phyloP scores from a whole-genome alignment of 1,140 invertebrate genomes.

The Palaemon carinicauda region DNA sequence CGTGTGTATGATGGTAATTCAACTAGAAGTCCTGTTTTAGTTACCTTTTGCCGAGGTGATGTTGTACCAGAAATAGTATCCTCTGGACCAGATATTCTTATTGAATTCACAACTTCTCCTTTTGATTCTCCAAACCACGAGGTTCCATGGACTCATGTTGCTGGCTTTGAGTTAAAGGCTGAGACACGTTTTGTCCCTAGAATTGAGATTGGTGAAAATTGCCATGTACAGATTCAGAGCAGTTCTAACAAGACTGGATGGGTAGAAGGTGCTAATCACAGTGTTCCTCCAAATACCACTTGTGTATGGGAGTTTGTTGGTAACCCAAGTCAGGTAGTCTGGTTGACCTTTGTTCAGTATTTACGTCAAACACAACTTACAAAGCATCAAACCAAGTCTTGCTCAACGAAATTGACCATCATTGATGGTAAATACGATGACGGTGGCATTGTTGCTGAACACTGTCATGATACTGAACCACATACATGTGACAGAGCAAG shows the following conservation, averaged over 20 bases:
- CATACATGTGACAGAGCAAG: conserved; percentile 75
- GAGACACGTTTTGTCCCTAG: conserved; percentile 73
- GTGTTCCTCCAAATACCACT: conserved; percentile 58
- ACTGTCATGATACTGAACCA: conserved; percentile 79
- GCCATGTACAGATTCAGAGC: conserved; percentile 60
- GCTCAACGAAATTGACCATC: conserved; percentile 73
- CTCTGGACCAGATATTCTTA: conserved; percentile 83
- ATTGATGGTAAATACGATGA: conserved; percentile 65
- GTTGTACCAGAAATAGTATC: conserved; percentile 84
- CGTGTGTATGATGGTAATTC: conserved; percentile 91
- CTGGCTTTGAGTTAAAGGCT: conserved; percentile 87
- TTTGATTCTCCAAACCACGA: conserved; percentile 78
- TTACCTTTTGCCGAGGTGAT: conserved; percentile 89
- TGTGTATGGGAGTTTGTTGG: conserved; percentile 58
- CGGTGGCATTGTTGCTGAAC: conserved; percentile 69
- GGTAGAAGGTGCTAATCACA: conserved; percentile 70
- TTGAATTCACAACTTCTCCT: conserved; percentile 88
- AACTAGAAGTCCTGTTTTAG: conserved; percentile 83
- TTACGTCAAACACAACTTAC: conserved; percentile 61
- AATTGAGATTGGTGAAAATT: conserved; percentile 76
- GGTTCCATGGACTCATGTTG: conserved; percentile 63
- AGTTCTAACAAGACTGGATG: conserved; percentile 70
- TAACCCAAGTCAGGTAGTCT: conserved; percentile 50
- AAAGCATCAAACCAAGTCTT: conserved; percentile 63
- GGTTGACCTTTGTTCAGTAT: conserved; percentile 59